Evolutionary conservation across 2,888 invertebrate genomes (phyloP).

Genomic region (Rhynchonema sp.): DNA sequence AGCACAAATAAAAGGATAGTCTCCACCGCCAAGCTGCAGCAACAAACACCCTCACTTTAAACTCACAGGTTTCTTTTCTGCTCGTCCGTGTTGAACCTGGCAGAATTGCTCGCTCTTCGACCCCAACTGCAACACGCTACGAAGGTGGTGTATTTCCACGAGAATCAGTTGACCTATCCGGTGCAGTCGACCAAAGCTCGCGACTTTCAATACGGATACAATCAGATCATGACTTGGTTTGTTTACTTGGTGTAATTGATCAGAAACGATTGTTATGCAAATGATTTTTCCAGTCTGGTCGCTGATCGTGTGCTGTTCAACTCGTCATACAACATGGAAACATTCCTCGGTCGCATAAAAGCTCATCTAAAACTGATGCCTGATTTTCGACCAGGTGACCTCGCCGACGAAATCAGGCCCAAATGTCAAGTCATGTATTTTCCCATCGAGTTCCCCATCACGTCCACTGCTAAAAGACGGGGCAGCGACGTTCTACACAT

Average conservation of each 20-base stretch:
- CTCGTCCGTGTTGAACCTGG: slow-evolving; percentile 49
- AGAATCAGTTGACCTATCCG: slow-evolving; percentile 54
- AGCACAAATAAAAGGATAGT: too few species aligned
- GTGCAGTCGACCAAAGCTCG: slow-evolving; percentile 44
- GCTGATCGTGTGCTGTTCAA: slow-evolving; percentile 51
- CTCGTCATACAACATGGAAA: slow-evolving; percentile 47
- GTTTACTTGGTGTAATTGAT: too few species aligned
- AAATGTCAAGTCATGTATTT: slow-evolving; percentile 47
- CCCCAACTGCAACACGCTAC: slow-evolving; percentile 39
- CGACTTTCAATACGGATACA: slow-evolving; percentile 55
- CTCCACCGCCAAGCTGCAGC: too few species aligned
- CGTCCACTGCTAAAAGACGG: neutral
- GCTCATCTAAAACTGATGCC: slow-evolving; percentile 46
- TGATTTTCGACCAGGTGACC: slow-evolving; percentile 40
- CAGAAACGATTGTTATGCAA: too few species aligned
- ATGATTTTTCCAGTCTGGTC: slow-evolving; percentile 38
- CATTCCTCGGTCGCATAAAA: slow-evolving; percentile 44
- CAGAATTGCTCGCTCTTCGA: slow-evolving; percentile 47
- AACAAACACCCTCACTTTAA: too few species aligned
- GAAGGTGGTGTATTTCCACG: slow-evolving; percentile 55
- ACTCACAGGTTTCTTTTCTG: slow-evolving; percentile 36
- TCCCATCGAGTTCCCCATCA: slow-evolving; percentile 32
- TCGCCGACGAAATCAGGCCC: slow-evolving; percentile 38
- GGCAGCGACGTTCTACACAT: slow-evolving; percentile 36
- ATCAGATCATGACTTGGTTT: too few species aligned